phyloP scores from a whole-genome alignment of 2,888 invertebrate genomes.

The Nebria salina region DNA sequence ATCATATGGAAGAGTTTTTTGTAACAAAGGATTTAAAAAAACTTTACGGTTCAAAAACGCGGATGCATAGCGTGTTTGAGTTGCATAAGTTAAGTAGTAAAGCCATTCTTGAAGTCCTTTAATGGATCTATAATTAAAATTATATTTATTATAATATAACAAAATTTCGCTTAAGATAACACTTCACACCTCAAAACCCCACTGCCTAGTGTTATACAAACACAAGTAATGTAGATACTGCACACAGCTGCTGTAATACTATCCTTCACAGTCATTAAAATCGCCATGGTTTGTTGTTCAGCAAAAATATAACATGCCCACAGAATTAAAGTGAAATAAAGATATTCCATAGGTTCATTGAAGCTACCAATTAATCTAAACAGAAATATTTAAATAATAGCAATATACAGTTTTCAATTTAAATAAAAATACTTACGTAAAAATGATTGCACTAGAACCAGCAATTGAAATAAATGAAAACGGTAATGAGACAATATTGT shows the following conservation, averaged over 20 bases:
- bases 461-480: conserved; percentile 81
- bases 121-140: conserved; percentile 69
- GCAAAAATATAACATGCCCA: conserved; percentile 88
- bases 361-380: conserved; percentile 69
- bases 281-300: conserved; percentile 85
- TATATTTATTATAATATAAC: neutral
- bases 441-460: conserved; percentile 77
- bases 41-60: conserved; percentile 78
- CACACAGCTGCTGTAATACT: conserved; percentile 80
- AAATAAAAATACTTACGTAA: conserved; percentile 69
- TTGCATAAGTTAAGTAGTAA: conserved; percentile 80
- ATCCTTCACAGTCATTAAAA: conserved; percentile 82
- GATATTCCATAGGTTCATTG: conserved; percentile 68
- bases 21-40: conserved; percentile 68
- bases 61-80: conserved; percentile 82
- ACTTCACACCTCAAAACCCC: conserved; percentile 75
- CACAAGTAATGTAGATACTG: conserved; percentile 79
- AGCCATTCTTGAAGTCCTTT: conserved; percentile 84
- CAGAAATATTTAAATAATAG: conserved; percentile 27
- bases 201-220: conserved; percentile 77
- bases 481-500: conserved; percentile 83
- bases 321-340: conserved; percentile 75
- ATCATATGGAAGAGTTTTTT: conserved; percentile 64
- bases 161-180: neutral
- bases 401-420: neutral